Evolutionary conservation across 2,888 invertebrate genomes (phyloP), one percentile per base, ranked within the genome.

Genomic region (Epinotia brunnichana): DNA sequence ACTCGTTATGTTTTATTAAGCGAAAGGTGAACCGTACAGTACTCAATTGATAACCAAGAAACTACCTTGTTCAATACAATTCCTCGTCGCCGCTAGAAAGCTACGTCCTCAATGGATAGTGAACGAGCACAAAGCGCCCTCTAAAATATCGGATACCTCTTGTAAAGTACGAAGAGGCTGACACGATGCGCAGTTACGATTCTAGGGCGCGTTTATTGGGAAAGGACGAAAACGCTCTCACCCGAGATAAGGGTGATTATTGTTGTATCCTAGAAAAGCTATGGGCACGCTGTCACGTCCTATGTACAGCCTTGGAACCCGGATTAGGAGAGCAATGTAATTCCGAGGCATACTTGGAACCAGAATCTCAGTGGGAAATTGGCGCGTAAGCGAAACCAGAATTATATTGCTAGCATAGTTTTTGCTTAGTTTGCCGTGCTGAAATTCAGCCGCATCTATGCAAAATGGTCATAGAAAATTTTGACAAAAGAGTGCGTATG

Each of bases 71-170:
- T 13, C 53, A 66, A 70, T 71, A 41, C 24, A 19, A 66, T 54
- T 54, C 54, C 19, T 44, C 53, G 54, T 15, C 24, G 62, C 53
- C n/a, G n/a, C n/a, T 41, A 41, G 57, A 39, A 35, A 59, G 15
- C 19, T 41, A 5, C 56, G 59, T 24, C 29, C 66, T 54, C 60
- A 53, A 56, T 11, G 19, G 44, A 59, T 60, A 17, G 66, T 59
- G 53, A 69, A 53, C 57, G 63, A 61, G 60, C 60, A 60, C 60
- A 60, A 59, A 71, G 71, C 66, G 19, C 60, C 29, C 59, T 70
- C 60, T 29, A 60, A 67, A 71, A 71, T 67, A 71, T 71, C 60
- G 66, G 66, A 66, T 66, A 66, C 66, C 66, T 71, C 71, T 71
- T 71, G 60, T 67, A 60, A 71, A 59, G 53, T 71, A n/a, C 54